These are phyloP conservation scores for Leptopterna dolabrata DNA, from an alignment of 2,888 invertebrate species.

Conservation along the genomic window DNA sequence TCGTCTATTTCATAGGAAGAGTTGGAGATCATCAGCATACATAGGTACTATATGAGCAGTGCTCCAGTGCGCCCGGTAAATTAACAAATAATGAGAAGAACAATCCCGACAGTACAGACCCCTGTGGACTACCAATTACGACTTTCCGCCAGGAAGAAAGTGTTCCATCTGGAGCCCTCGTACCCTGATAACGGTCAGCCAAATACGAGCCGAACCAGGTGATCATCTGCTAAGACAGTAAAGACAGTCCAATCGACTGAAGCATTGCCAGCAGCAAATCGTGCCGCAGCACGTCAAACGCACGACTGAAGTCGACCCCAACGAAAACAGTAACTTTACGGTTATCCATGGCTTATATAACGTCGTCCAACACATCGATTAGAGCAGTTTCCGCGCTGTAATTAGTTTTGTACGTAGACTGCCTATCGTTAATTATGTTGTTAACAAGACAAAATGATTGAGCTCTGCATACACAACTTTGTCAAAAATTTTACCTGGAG, in stretches of 20 bases:
- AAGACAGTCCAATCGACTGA: background rate
- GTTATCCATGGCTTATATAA: no score
- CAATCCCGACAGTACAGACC: background rate
- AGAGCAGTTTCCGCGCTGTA: no score
- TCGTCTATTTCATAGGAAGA: no score
- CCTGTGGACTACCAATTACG: background rate
- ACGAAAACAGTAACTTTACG: no score
- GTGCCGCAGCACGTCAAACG: no score
- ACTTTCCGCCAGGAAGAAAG: background rate
- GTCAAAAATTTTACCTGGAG: background rate
- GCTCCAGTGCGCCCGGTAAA: no score
- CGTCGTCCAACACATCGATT: no score
- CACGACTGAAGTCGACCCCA: no score
- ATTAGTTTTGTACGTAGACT: background rate
- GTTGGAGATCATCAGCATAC: no score
- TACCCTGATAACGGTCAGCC: background rate
- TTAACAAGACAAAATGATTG: background rate
- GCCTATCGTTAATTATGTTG: background rate
- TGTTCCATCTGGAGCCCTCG: background rate
- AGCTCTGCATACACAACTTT: background rate
- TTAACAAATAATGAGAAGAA: no score
- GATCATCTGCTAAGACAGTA: background rate
- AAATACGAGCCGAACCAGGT: background rate
- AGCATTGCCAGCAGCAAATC: background rate
- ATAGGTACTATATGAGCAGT: no score